phyloP scores from a whole-genome alignment of 2,113 vertebrate genomes.

The Pterophyllum scalare region DNA sequence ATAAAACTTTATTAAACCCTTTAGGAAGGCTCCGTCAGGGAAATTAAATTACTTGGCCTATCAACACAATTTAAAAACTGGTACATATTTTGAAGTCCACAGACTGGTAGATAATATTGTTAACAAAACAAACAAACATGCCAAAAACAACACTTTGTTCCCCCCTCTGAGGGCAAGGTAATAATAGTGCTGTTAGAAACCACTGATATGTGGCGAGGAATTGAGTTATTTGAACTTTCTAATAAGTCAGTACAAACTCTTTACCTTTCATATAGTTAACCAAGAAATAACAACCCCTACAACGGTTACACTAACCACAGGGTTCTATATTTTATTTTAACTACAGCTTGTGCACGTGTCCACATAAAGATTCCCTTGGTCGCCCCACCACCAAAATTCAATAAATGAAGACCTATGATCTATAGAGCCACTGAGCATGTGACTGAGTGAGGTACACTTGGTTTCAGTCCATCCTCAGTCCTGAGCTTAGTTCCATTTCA shows the following conservation, averaged over 20 bases:
- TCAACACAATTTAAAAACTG: no score
- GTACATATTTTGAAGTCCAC: no score
- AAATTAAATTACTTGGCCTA: no score
- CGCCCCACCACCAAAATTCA: background rate
- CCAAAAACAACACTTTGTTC: no score
- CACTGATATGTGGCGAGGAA: background rate
- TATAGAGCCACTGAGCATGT: slow-evolving; percentile 54
- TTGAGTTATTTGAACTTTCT: background rate
- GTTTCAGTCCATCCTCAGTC: slow-evolving; percentile 7
- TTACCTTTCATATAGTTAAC: background rate
- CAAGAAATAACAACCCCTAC: background rate
- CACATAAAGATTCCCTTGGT: background rate
- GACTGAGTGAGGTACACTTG: slow-evolving; percentile 39
- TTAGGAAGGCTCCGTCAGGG: no score
- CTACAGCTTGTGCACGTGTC: background rate
- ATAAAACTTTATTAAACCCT: no score
- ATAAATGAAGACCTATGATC: slow-evolving; percentile 57
- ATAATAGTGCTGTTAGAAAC: background rate
- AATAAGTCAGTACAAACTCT: background rate
- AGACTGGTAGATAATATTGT: no score
- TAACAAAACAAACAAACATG: no score
- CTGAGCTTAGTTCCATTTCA: background rate
- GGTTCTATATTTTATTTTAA: background rate
- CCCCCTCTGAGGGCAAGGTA: no score
- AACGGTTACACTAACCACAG: background rate